Base-by-base conservation (phyloP, 2,113 vertebrate genomes). In the Poeciliopsis retropinna region DNA sequence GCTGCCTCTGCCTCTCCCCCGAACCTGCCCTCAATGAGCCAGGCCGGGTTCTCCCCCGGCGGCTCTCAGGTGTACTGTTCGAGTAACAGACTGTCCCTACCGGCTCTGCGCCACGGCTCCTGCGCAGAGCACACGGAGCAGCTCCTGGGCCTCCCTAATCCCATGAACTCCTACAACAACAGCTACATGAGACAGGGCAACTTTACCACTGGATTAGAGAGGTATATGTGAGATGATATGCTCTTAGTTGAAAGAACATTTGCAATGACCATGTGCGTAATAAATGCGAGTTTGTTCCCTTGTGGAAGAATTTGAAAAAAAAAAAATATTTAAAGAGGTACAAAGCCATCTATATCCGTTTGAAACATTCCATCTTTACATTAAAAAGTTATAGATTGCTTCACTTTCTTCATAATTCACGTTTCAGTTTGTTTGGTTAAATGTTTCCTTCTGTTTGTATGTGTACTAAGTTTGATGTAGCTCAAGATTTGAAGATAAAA, bases 121-220 rank as follows among this genome's bases (percentile, higher is more conserved):
- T 96, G 97, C 13, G 79, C 94, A 5, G 96, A 97, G 63, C 96
- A 96, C 68, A 75, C 95, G 0, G 97, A 98, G 70, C 96, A 96
- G 74, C 95, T 97, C 17, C 91, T 97, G 87, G 96, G 95, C 72
- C 91, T 95, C 73, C 89, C 96, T 0, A 60, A 93, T 0, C 91
- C 95, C 72, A 87, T 96, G 47, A 94, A 95, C 88, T 93, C 94
- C 29, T 95, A 96, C 72, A 93, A 94, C 87, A 96, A 95, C 41
- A 67, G 92, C 17, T 99, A 98, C 88, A 92, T 96, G 95, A 92
- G 96, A 75, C 97, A 95, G 68, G 91, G 95, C 63, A 96, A 93
- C 88, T 99, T 96, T 85, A 87, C 95, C 0, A 69, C 96, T 0
- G 95, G 96, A 30, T 81, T 99, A 62, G 97, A 99, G 86, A 94